Conservation (phyloP, 2,113 vertebrate genomes). For the Elachura formosa region DNA sequence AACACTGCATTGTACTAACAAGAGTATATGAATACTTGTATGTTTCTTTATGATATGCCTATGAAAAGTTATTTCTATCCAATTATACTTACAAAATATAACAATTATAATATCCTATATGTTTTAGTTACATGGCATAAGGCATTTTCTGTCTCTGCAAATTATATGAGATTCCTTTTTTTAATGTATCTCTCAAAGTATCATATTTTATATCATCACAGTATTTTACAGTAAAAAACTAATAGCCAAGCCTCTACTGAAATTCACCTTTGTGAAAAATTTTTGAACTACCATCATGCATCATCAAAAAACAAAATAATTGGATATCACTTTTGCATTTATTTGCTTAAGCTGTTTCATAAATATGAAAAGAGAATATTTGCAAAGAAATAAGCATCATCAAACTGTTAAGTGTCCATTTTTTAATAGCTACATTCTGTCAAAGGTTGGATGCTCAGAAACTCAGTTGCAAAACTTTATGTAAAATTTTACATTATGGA, state of each 20-base stretch:
- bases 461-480: background rate
- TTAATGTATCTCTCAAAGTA: background rate
- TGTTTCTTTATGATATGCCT: background rate
- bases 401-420: background rate
- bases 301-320: background rate
- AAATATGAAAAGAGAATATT: background rate
- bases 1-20: background rate
- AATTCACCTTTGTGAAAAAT: background rate
- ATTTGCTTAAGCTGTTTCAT: background rate
- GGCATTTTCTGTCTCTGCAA: background rate
- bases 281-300: background rate
- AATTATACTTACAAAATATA: background rate
- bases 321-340: background rate
- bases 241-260: background rate
- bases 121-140: background rate
- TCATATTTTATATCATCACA: background rate
- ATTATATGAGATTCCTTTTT: background rate
- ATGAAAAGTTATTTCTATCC: background rate
- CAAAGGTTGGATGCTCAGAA: background rate
- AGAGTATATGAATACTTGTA: background rate
- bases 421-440: background rate
- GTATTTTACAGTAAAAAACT: background rate
- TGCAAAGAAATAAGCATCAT: background rate
- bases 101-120: background rate
- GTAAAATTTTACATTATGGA: background rate